Evolutionary conservation across 2,797 vertebrate genomes (phyloP).

Genomic region (Tangara arthus): DNA sequence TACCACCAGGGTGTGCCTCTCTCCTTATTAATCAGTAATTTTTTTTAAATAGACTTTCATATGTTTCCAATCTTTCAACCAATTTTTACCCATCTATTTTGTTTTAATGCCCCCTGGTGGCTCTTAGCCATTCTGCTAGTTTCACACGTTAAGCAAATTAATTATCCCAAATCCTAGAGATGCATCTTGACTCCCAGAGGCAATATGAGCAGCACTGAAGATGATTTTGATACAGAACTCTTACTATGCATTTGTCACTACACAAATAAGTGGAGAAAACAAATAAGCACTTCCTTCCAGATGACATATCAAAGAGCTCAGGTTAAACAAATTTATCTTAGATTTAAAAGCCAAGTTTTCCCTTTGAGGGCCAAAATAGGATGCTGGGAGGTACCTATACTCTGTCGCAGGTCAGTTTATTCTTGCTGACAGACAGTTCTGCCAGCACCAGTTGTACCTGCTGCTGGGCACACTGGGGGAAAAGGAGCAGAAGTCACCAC

Average conservation of each 20-base stretch:
- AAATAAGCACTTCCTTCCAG: not conserved
- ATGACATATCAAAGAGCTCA: not conserved
- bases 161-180: not conserved
- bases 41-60: not conserved
- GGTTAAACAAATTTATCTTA: not conserved
- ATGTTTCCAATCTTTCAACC: not conserved
- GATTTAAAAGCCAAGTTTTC: not conserved
- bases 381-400: constrained; percentile 62
- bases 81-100: not conserved
- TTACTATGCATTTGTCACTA: not conserved
- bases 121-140: not conserved
- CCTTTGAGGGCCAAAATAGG: not conserved
- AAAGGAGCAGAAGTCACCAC: not conserved
- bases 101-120: not conserved
- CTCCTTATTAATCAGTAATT: not conserved
- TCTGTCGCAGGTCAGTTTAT: constrained; percentile 72
- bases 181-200: not conserved
- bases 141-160: not conserved
- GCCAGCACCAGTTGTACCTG: constrained; percentile 67
- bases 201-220: not conserved
- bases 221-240: not conserved
- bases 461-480: constrained; percentile 54
- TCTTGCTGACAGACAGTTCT: constrained; percentile 73
- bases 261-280: not conserved
- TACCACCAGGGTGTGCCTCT: not conserved